Conservation (phyloP, 92 coral and sea anemone genomes). For the Epizoanthus illoricatus region DNA sequence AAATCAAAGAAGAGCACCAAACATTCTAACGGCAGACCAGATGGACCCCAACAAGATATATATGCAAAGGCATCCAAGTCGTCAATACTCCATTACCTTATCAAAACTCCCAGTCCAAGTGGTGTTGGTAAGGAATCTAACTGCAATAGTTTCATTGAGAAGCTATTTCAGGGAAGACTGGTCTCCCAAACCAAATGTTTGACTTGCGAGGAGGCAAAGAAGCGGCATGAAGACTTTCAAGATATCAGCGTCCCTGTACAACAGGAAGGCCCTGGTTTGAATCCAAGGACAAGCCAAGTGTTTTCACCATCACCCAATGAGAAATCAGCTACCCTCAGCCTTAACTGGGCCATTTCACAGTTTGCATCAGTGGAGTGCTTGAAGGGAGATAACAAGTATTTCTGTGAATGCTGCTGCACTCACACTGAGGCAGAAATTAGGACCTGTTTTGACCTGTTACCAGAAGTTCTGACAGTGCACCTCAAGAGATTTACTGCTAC, state of each 20-base stretch:
- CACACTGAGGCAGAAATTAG: conserved; percentile 91
- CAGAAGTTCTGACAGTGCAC: conserved; percentile 80
- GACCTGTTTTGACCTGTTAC: conserved; percentile 91
- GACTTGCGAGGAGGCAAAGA: conserved; percentile 87
- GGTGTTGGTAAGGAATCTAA: neutral
- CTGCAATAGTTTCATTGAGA: conserved; percentile 38
- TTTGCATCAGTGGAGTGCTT: conserved; percentile 90
- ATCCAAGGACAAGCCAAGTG: conserved; percentile 50
- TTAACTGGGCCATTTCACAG: conserved; percentile 92
- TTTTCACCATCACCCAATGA: conserved; percentile 86
- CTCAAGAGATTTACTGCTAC: conserved; percentile 89
- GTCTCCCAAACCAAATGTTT: conserved; percentile 87
- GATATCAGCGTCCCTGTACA: conserved; percentile 96
- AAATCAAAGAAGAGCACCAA: conserved; percentile 14
- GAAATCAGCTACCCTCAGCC: conserved; percentile 49
- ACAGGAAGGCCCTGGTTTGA: conserved; percentile 55
- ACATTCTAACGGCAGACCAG: neutral
- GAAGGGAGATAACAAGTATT: conserved; percentile 90
- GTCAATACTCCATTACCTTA: conserved; percentile 22
- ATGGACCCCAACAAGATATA: neutral
- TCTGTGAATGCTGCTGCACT: conserved; percentile 89
- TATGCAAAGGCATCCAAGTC: conserved; percentile 18
- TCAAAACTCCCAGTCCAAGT: neutral
- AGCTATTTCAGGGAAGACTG: conserved; percentile 83
- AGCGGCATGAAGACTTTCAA: conserved; percentile 84